Percentiles rank a stretch among this genome's conserved stretches.
Evolutionary conservation across 2,113 vertebrate genomes (phyloP).

Genomic region (Edolisoma coerulescens): DNA sequence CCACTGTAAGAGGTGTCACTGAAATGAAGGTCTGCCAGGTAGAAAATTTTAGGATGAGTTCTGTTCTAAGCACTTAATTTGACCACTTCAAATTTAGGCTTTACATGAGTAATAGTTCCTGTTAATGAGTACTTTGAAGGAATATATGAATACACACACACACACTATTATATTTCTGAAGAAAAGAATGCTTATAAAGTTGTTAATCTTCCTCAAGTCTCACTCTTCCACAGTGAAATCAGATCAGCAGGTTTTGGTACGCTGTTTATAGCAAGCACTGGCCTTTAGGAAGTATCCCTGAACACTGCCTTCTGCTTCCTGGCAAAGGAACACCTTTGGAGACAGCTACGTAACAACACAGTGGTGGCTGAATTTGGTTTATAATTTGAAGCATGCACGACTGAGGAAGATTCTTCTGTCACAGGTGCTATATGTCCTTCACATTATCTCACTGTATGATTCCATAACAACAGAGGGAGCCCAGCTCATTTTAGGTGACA

Average conservation of each 20-base stretch:
- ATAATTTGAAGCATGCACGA: neutral
- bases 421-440: neutral
- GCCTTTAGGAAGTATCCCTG: neutral
- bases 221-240: neutral
- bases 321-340: neutral
- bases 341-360: neutral
- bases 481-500: neutral
- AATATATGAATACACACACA: neutral
- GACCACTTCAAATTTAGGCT: neutral
- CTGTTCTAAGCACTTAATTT: neutral
- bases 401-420: neutral
- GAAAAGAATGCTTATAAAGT: neutral
- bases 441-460: neutral
- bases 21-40: neutral
- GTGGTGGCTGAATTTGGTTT: neutral
- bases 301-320: neutral
- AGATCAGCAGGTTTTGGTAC: neutral
- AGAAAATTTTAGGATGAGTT: neutral
- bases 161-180: neutral
- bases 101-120: neutral
- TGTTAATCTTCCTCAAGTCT: neutral
- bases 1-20: neutral
- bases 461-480: neutral
- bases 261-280: neutral
- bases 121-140: neutral